Evolutionary conservation across 2,797 vertebrate genomes (phyloP).

Genomic region (Coregonus ussuriensis): DNA sequence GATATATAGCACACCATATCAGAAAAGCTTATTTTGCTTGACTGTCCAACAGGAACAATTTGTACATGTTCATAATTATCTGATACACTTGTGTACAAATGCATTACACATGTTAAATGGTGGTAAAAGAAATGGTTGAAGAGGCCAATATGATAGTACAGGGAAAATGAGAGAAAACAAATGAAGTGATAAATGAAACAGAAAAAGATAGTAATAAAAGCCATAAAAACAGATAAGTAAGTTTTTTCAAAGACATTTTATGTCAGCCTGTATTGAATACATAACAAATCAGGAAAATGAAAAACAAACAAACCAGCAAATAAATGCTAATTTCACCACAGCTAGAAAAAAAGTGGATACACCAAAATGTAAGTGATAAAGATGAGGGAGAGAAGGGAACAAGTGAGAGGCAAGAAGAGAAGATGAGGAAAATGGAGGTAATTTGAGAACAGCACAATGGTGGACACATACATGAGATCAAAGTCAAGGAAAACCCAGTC

Average conservation of each 20-base stretch:
- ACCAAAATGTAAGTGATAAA: constrained; percentile 24
- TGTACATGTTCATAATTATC: constrained; percentile 50
- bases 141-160: constrained; percentile 82
- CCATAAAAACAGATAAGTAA: too few species aligned
- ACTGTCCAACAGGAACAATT: constrained; percentile 56
- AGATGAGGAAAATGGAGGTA: neutral
- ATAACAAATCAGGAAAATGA: constrained; percentile 25
- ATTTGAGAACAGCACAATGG: neutral
- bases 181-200: constrained; percentile 72
- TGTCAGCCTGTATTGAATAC: too few species aligned
- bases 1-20: constrained; percentile 56
- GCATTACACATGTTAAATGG: constrained; percentile 24
- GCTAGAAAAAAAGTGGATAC: neutral
- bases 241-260: too few species aligned
- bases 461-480: constrained; percentile 5
- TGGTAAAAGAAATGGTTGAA: constrained; percentile 59
- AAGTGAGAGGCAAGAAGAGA: constrained; percentile 21
- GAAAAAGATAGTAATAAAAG: constrained; percentile 56
- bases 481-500: constrained; percentile 13
- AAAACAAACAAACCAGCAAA: constrained; percentile 14
- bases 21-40: constrained; percentile 52
- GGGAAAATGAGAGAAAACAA: constrained; percentile 66
- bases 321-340: constrained; percentile 9
- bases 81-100: constrained; percentile 57
- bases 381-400: constrained; percentile 6